Base-by-base conservation (phyloP, 2,113 vertebrate genomes). In the Gnathonemus echidnorhynchus region DNA sequence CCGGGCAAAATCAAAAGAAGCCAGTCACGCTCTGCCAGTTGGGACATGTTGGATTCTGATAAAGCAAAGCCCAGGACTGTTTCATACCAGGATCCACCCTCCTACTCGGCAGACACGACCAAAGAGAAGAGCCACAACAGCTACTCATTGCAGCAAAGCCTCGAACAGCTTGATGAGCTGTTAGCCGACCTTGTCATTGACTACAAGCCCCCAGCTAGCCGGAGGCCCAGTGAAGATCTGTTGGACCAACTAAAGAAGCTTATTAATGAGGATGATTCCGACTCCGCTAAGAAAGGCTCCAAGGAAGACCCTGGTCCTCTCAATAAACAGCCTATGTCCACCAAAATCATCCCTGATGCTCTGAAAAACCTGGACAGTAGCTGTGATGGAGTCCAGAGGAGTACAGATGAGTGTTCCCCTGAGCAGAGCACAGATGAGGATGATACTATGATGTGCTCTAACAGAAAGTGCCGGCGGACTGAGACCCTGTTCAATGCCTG, bases 401-500 rank as follows among this genome's bases (percentile, higher is more conserved):
- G 94, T 49, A 93, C 93, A 0, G 97, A 97, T 27, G 97, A 96
- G 80, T 95, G 95, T 90, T 98, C 98, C 0, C 97, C 97, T 0
- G 98, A 98, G 89, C 97, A 97, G 90, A 98, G 97, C 31, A 97
- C 97, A 0, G 98, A 98, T 70, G 98, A 99, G 87, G 97, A 98
- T 0, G 98, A 99, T 93, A 96, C 97, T 53, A 97, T 99, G 97
- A 97, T 97, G 89, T 99, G 98, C 91, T 97, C 97, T 56, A 99
- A 98, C 11, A 97, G 96, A 92, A 97, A 97, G 91, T 99, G 98
- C 94, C 96, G 97, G 35, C 96, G 97, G 53, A 96, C 95, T 0
- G 98, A 99, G 93, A 97, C 95, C 42, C 96, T 98, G 96, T 99
- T 99, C 95, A 98, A 99, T 0, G 98, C 98, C 90, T 98, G 97